Evolutionary conservation across 2,888 invertebrate species (phyloP).

Genomic region (Camponotus fellah): DNA sequence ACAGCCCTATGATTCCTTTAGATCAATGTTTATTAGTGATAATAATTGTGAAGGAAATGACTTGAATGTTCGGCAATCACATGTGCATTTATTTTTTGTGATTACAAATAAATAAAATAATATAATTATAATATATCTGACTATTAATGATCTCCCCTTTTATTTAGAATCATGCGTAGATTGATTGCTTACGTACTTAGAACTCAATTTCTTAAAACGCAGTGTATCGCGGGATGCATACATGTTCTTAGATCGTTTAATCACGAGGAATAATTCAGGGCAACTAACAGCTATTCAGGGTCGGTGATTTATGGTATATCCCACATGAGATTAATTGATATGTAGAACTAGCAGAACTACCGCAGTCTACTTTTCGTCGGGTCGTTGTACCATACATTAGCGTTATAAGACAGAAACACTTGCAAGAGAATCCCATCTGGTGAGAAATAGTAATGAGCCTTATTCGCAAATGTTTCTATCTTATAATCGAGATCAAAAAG

Average conservation of each 20-base stretch:
- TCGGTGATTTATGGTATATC: slow-evolving; percentile 39
- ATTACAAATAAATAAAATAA: neutral
- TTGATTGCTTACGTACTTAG: neutral
- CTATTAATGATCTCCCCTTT: neutral
- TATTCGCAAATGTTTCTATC: neutral
- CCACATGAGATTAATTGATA: slow-evolving; percentile 46
- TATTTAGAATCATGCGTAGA: neutral
- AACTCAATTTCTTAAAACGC: neutral
- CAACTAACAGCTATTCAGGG: slow-evolving; percentile 43
- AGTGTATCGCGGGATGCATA: neutral
- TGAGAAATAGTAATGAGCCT: slow-evolving; percentile 56
- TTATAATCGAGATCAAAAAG: neutral
- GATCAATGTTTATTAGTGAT: neutral
- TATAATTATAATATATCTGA: neutral
- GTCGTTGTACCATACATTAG: slow-evolving; percentile 52
- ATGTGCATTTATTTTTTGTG: neutral
- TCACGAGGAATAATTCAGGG: slow-evolving; percentile 34
- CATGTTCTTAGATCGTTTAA: slow-evolving; percentile 10
- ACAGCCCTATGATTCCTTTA: neutral
- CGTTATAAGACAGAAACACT: neutral
- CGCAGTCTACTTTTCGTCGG: slow-evolving; percentile 43
- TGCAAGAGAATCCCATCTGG: neutral
- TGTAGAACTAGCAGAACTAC: neutral
- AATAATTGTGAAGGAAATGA: neutral
- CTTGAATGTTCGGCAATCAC: neutral